Evolutionary conservation across 2,113 vertebrate genomes (phyloP).

Genomic region (Dicerorhinus sumatrensis): DNA sequence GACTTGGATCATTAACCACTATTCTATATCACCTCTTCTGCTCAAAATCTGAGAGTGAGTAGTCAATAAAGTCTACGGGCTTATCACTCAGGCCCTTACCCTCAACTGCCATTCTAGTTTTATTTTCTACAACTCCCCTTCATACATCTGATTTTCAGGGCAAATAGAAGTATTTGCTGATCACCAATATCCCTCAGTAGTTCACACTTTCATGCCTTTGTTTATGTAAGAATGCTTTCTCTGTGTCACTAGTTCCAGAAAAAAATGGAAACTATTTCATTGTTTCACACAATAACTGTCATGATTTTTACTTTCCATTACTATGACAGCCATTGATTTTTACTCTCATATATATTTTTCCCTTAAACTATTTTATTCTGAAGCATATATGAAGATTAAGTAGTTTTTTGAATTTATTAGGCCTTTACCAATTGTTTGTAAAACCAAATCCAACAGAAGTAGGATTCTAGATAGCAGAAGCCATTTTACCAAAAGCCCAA

Average conservation of each 20-base stretch:
- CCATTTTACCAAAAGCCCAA: conserved; percentile 18
- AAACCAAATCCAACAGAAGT: conserved; percentile 15
- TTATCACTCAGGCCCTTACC: not conserved
- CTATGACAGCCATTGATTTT: not conserved
- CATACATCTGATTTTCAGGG: not conserved
- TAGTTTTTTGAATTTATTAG: conserved; percentile 34
- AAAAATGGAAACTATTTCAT: not conserved
- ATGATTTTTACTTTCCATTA: conserved; percentile 26
- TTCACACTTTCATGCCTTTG: conserved; percentile 1
- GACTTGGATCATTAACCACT: not conserved
- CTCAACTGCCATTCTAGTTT: not conserved
- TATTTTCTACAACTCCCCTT: not conserved
- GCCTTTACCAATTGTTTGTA: conserved; percentile 10
- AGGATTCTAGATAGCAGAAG: conserved; percentile 16
- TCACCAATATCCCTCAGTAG: not conserved
- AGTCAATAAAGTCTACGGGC: not conserved
- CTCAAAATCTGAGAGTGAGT: not conserved
- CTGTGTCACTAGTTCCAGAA: not conserved
- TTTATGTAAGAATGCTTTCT: not conserved
- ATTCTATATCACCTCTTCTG: not conserved
- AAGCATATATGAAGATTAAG: conserved; percentile 40
- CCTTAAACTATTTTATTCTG: conserved; percentile 22
- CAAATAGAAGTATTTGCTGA: conserved; percentile 3
- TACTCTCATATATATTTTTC: not conserved
- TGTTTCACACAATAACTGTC: not conserved